Evolutionary conservation across 37 sponge, comb jelly and placozoan genomes (phyloP), one percentile per base, ranked within the genome.

Genomic region (Lycopodina hypogea): DNA sequence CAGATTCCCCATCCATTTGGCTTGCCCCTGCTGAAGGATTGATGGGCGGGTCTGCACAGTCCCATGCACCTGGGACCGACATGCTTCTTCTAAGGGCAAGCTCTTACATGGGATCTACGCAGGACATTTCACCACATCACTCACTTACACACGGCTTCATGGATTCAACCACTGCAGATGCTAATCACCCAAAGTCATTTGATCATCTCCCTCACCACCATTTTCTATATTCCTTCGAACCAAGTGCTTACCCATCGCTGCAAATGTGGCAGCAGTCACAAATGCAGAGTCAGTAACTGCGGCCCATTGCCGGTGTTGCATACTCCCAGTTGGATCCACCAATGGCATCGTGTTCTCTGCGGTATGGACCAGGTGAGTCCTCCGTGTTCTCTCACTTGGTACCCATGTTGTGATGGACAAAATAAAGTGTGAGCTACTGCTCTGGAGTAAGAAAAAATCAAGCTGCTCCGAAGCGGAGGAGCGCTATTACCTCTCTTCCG

Each of bases 211-310:
- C 67, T 0, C 68, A 73, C 12, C 55, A 68, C 37, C 34, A 62
- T 26, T 83, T 84, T 51, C 64, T 72, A 21, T 84, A 84, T 38
- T 60, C 71, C 8, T 84, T 84, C 42, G 85, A 84, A 22, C 39
- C 71, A 14, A n/a, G 78, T 22, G 50, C 61, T n/a, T 59, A 51
- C 55, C 26, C 74, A 18, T 39, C 73, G 40, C 34, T 84, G 71
- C 85, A 84, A 53, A 53, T 80, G 81, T 75, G 76, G 81, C 85
- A 77, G 66, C 71, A 71, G 40, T 33, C 68, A 58, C 85, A 85
- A 24, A 63, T 78, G 79, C 85, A 77, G 18, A 39, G 42, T 26
- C 69, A 33, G 1, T 74, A 71, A 19, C 38, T 71, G 48, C 61
- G 62, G 23, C 69, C 69, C 0, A 48, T 67, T 29, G 38, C 69